Evolutionary conservation across 2,113 vertebrate species (phyloP).

Genomic region (Rousettus leschenaultii): DNA sequence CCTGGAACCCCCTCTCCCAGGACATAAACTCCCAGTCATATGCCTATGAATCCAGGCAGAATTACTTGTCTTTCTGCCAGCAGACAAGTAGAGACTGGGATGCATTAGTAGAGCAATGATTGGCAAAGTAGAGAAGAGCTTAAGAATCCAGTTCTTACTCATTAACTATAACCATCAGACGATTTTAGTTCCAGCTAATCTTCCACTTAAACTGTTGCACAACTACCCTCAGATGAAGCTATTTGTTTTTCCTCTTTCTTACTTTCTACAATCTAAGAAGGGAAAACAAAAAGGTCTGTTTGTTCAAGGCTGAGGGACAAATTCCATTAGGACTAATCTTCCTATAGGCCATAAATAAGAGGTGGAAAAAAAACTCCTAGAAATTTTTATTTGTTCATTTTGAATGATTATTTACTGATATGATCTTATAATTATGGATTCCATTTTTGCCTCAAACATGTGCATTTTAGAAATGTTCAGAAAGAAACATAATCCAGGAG

Average conservation of each 20-base stretch:
- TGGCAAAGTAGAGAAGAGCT: not conserved
- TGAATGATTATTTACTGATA: slow-evolving; percentile 12
- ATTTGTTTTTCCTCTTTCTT: not conserved
- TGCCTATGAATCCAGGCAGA: not conserved
- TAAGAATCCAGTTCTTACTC: slow-evolving; percentile 36
- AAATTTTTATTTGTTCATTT: slow-evolving; percentile 28
- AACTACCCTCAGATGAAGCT: not conserved
- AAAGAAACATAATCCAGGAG: not conserved
- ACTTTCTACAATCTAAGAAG: not conserved
- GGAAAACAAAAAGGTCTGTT: not conserved
- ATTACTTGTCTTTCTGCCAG: slow-evolving; percentile 37
- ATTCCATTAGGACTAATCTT: not conserved
- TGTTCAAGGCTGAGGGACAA: slow-evolving; percentile 16
- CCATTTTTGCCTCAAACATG: slow-evolving; percentile 11
- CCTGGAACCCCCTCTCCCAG: not conserved
- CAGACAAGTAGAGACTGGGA: not conserved
- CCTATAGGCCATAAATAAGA: not conserved
- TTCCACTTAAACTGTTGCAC: slow-evolving; percentile 21
- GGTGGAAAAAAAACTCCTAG: not conserved
- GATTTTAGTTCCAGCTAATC: slow-evolving; percentile 18
- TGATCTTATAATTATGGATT: not conserved
- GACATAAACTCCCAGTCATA: slow-evolving; percentile 1
- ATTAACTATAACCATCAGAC: slow-evolving; percentile 11
- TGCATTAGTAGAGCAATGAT: not conserved
- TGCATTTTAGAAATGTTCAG: slow-evolving; percentile 9